Evolutionary conservation across 2,888 invertebrate genomes (phyloP).

Genomic region (Geophilus truncorum): DNA sequence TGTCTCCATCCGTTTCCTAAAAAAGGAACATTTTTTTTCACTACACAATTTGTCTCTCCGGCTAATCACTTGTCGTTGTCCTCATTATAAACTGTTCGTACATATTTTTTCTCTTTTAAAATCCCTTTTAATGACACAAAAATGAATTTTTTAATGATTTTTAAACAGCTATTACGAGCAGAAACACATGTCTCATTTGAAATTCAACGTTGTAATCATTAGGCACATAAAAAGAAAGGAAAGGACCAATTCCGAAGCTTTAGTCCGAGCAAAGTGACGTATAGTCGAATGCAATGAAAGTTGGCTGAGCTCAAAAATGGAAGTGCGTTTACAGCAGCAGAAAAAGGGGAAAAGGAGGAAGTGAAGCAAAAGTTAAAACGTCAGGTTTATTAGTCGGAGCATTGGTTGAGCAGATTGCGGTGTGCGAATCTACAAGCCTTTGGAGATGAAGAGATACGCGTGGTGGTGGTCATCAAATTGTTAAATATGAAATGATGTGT

Average conservation of each 20-base stretch:
- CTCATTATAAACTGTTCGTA: neutral
- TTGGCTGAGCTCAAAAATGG: conserved; percentile 21
- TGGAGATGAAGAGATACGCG: neutral
- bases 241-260: neutral
- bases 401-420: conserved; percentile 4
- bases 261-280: conserved; percentile 21
- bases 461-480: neutral
- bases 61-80: neutral
- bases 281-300: neutral
- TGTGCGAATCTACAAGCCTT: conserved; percentile 11
- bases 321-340: conserved; percentile 16
- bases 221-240: neutral
- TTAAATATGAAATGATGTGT: neutral
- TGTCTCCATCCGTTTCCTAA: neutral
- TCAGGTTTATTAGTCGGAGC: conserved; percentile 20
- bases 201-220: neutral
- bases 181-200: neutral
- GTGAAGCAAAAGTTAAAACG: conserved; percentile 27
- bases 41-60: neutral
- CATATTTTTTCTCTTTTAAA: neutral
- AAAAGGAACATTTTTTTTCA: neutral
- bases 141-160: neutral
- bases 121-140: neutral
- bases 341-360: neutral
- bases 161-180: neutral